These are phyloP conservation scores for Drosophila demipolita DNA, from an alignment of 2,888 invertebrate genomes.

Conservation along the genomic window DNA sequence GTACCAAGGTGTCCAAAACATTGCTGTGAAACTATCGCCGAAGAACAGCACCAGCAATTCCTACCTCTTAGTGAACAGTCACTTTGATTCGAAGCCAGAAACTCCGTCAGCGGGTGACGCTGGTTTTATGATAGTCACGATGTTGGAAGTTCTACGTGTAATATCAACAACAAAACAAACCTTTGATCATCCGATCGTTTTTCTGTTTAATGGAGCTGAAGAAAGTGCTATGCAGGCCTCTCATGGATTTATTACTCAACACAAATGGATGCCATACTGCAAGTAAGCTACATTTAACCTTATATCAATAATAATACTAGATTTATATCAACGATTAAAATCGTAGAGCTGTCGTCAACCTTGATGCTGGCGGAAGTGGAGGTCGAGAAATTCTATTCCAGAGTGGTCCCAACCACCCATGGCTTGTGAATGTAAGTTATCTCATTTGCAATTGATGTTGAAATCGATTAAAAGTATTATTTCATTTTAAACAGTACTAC, in stretches of 20 bases:
- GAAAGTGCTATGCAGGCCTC: constrained; percentile 89
- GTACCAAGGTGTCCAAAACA: constrained; percentile 81
- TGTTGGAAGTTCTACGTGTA: constrained; percentile 87
- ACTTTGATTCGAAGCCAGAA: constrained; percentile 95
- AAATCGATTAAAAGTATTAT: background rate
- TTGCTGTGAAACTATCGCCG: constrained; percentile 78
- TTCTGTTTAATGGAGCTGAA: constrained; percentile 89
- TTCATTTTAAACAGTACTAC: constrained; percentile 82
- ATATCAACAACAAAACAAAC: constrained; percentile 82
- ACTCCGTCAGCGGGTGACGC: constrained; percentile 87
- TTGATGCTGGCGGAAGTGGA: constrained; percentile 96
- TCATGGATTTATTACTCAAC: constrained; percentile 89
- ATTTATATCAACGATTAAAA: too few species aligned
- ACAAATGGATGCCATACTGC: constrained; percentile 92
- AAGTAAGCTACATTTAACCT: constrained; percentile 39
- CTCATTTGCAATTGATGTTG: background rate
- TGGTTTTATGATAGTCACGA: constrained; percentile 87
- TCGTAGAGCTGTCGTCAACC: constrained; percentile 90
- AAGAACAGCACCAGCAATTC: constrained; percentile 60
- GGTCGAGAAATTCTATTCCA: constrained; percentile 96
- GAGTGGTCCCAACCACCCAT: constrained; percentile 90
- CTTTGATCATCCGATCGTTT: constrained; percentile 87
- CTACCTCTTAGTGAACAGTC: constrained; percentile 89
- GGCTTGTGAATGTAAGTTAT: constrained; percentile 87
- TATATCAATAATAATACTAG: too few species aligned